Percentiles rank a stretch among this genome's conserved stretches.
Conservation (phyloP, 2,888 invertebrate species). For the Tetramorium bicarinatum region DNA sequence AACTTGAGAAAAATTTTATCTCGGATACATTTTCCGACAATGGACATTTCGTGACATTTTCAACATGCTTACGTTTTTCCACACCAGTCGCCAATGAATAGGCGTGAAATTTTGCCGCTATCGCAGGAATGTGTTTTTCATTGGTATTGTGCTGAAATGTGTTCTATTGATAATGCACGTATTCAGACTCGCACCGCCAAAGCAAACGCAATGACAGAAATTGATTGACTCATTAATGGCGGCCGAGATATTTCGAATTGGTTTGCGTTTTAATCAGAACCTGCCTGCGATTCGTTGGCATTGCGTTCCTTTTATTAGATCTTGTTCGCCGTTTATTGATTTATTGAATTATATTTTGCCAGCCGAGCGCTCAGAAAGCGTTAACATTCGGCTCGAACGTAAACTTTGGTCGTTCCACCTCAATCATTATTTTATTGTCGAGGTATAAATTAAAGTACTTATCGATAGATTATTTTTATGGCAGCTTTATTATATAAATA, state of each 20-base stretch:
- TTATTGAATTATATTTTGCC: constrained; percentile 42
- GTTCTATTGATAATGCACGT: constrained; percentile 17
- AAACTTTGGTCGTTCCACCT: constrained; percentile 27
- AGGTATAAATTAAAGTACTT: not conserved
- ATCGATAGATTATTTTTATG: not conserved
- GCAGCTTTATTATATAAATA: not conserved
- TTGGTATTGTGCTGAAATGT: constrained; percentile 16
- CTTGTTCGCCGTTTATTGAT: constrained; percentile 48
- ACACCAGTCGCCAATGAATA: not conserved
- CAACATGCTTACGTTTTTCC: not conserved
- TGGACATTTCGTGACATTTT: not conserved
- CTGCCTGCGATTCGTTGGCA: constrained; percentile 18
- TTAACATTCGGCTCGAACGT: not conserved
- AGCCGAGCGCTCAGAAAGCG: not conserved
- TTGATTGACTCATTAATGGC: constrained; percentile 51
- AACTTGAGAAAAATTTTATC: not conserved
- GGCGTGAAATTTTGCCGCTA: constrained; percentile 24
- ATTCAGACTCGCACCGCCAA: constrained; percentile 14
- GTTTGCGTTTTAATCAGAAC: constrained; percentile 46
- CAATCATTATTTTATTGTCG: constrained; percentile 6
- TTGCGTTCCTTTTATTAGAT: constrained; percentile 50
- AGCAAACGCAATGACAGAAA: constrained; percentile 43
- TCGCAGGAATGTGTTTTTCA: constrained; percentile 22
- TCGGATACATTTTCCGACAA: not conserved
- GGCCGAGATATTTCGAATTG: constrained; percentile 44